Evolutionary conservation across 2,797 vertebrate genomes (phyloP).

Genomic region (Steatocranus sp.): DNA sequence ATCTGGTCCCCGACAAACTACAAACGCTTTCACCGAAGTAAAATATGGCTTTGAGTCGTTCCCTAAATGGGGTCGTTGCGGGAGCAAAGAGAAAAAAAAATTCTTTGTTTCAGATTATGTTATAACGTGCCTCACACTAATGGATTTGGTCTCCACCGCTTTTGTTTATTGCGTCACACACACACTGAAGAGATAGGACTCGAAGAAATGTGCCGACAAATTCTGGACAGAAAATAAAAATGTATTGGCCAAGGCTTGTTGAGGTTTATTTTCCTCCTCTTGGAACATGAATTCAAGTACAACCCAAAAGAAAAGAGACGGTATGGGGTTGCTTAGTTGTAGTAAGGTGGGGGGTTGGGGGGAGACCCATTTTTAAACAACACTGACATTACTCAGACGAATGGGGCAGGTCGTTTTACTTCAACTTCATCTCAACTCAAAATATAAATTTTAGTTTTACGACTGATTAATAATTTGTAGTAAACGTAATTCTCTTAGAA

Average conservation of each 20-base stretch:
- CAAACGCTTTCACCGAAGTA: constrained; percentile 18
- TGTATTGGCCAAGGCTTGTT: background rate
- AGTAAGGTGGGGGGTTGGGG: background rate
- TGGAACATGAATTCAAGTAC: background rate
- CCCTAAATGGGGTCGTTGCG: constrained; percentile 35
- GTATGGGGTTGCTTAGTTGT: background rate
- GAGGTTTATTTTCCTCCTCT: background rate
- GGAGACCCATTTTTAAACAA: background rate
- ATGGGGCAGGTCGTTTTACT: background rate
- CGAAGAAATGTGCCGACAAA: background rate
- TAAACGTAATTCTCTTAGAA: background rate
- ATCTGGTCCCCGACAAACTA: constrained; percentile 15
- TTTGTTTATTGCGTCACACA: background rate
- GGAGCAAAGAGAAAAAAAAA: background rate
- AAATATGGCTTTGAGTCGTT: constrained; percentile 18
- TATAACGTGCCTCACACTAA: background rate
- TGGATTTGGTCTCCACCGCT: background rate
- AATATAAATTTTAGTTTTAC: background rate
- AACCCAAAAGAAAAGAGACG: background rate
- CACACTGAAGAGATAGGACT: background rate
- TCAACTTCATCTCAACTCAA: background rate
- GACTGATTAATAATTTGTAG: background rate
- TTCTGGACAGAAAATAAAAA: background rate
- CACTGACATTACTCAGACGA: background rate
- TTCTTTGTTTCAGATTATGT: constrained; percentile 17